Base-by-base conservation (phyloP, 2,113 vertebrate species). In the Aspidoscelis tigris region DNA sequence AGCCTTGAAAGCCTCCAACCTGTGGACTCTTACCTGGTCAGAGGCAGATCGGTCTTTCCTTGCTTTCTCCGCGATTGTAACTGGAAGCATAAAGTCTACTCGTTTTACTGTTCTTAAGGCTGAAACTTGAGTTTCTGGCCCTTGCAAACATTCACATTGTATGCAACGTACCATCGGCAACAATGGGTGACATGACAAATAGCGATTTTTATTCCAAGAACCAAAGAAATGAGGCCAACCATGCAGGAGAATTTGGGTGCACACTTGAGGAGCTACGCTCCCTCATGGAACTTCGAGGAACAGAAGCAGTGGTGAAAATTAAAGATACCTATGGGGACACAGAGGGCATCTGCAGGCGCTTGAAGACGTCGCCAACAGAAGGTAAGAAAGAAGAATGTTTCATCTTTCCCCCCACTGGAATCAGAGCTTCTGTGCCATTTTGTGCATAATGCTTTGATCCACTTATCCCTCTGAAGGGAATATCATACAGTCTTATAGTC, bases 121-220 rank as follows among this genome's bases (percentile, higher is more conserved):
- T 72, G 87, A 90, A 89, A 76, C 83, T 90, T 80, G 70, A 85
- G 73, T 85, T 88, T 92, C 81, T 79, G 92, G 58, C 86, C 86
- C 81, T 86, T 90, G 70, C 84, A 83, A 80, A 7, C 79, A 93
- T 92, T 95, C 83, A 89, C 89, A 86, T 94, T 83, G 65, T 88
- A 84, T 90, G 85, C 10, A 80, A 1, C 74, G 89, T 93, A 93
- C 85, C 92, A 82, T 87, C 85, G 24, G 95, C 93, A 96, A 91
- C 93, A 88, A 99, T 99, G 99, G 99, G 99, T 96, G 99, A 99
- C 96, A 97, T 99, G 98, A 98, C 98, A 83, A 99, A 99, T 93
- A 99, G 98, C 58, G 98, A 99, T 97, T 99, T 99, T 96, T 99
- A 99, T 94, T 96, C 97, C 95, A 99, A 99, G 98, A 99, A 99